Conservation (phyloP, 2,797 vertebrate genomes). For the Sebastiscus albofasciatus region DNA sequence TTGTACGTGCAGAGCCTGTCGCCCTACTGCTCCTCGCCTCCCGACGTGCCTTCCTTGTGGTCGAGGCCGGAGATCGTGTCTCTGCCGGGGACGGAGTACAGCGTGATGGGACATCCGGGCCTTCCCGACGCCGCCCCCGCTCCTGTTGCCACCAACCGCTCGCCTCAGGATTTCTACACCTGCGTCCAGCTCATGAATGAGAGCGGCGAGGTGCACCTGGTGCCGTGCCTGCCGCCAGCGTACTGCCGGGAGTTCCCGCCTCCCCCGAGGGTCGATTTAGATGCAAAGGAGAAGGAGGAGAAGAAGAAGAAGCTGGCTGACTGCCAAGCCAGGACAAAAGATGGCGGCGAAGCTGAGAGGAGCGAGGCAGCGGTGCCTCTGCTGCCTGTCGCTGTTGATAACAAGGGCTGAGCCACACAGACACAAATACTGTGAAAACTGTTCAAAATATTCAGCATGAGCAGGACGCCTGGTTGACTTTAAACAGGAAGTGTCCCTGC, state of each 20-base stretch:
- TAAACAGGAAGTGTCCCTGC: too few species aligned
- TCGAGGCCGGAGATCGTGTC: slow-evolving; percentile 39
- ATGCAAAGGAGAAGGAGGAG: slow-evolving; percentile 29
- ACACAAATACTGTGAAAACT: neutral
- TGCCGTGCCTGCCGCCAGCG: slow-evolving; percentile 62
- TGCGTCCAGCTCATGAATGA: slow-evolving; percentile 78
- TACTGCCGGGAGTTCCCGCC: slow-evolving; percentile 44
- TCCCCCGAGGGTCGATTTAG: neutral
- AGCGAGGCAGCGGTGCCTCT: slow-evolving; percentile 54
- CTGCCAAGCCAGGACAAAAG: slow-evolving; percentile 30
- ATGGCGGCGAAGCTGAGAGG: neutral
- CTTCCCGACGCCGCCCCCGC: neutral
- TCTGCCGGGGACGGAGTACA: slow-evolving; percentile 69
- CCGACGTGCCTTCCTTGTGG: neutral
- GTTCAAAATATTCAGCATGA: too few species aligned
- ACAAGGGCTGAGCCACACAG: slow-evolving; percentile 24
- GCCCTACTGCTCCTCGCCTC: slow-evolving; percentile 31
- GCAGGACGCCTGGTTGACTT: too few species aligned
- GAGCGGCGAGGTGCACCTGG: slow-evolving; percentile 77
- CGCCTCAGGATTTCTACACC: slow-evolving; percentile 80
- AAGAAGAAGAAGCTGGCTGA: slow-evolving; percentile 40
- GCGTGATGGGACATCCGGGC: slow-evolving; percentile 38
- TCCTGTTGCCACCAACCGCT: neutral
- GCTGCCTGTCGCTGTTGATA: slow-evolving; percentile 43
- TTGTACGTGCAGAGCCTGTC: slow-evolving; percentile 2